Base-by-base conservation (phyloP, 2,888 invertebrate species). In the Octodonta nipae region DNA sequence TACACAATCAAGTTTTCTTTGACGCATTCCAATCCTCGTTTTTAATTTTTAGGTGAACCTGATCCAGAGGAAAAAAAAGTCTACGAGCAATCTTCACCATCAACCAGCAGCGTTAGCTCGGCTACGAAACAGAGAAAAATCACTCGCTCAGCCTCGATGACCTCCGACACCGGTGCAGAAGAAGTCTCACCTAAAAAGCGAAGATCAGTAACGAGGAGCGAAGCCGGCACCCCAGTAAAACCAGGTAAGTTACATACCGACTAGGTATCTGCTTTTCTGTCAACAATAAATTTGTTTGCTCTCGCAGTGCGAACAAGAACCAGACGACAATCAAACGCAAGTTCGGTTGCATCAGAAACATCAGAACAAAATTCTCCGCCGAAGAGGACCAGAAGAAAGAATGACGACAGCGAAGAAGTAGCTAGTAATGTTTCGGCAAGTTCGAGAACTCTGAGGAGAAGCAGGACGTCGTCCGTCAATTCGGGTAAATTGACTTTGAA, bases 41-140 rank as follows among this genome's bases (percentile, higher is more conserved):
- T 16, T 30, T 15, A 15, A 22, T 17, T 35, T 36, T 12, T 32
- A 56, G 58, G 58, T 24, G 36, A 47, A 26, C 48, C 52, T 2
- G 57, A 60, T 43, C 46, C 51, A 3, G 56, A 56, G 15, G 58
- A 58, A 41, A 36, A 43, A n/a, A 43, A 43, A 32, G 37, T 47
- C 6, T 43, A 50, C 29, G 49, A 53, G 12, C 40, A 40, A 7
- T 49, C 50, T 5, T 53, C 53, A 5, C 41, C 52, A 5, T 43
- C 46, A 14, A 37, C 40, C 12, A 45, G 42, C 15, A 38, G 41
- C 4, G 24, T 40, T 13, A 39, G 32, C 13, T 40, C 39, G 4
- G 15, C 37, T 5, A 34, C 10, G 15, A 42, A 30, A 28, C 38
- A 34, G 12, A 32, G 32, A 14, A 36, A 43, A 26, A 42, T 46